Percentiles rank a stretch among this genome's conserved stretches.
Conservation (phyloP, 2,797 vertebrate genomes). For the Sebastes glaucus region DNA sequence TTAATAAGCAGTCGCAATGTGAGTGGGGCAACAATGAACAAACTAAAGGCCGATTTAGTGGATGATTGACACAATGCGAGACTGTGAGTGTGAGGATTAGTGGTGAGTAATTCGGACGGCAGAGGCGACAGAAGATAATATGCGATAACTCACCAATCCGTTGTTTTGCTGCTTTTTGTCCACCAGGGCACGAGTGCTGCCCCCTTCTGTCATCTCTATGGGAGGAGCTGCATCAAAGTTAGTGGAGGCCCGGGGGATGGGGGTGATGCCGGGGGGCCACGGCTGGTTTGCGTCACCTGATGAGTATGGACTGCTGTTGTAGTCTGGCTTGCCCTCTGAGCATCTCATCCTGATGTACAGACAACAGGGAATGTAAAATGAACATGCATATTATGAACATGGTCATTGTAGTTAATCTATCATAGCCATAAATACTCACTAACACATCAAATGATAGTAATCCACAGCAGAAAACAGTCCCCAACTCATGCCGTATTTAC, state of each 20-base stretch:
- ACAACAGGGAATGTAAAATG: neutral
- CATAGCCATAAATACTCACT: neutral
- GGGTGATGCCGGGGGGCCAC: conserved; percentile 65
- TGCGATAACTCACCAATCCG: conserved; percentile 72
- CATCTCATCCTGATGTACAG: conserved; percentile 19
- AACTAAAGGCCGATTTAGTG: neutral
- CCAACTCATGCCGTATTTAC: neutral
- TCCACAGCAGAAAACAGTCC: neutral
- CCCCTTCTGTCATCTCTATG: conserved; percentile 78
- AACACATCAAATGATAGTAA: neutral
- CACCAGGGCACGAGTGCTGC: conserved; percentile 27
- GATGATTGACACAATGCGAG: neutral
- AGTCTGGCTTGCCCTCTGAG: neutral
- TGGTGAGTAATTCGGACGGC: neutral
- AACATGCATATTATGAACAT: neutral
- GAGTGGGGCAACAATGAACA: neutral
- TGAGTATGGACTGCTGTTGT: conserved; percentile 66
- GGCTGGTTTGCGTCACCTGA: conserved; percentile 36
- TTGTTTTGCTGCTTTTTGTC: conserved; percentile 69
- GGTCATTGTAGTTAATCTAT: neutral
- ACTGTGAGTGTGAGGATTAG: neutral
- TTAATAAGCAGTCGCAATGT: conserved; percentile 5
- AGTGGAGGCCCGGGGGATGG: conserved; percentile 76
- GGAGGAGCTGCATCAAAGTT: conserved; percentile 33
- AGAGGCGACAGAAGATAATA: neutral